These are phyloP conservation scores for Morinoia aosen DNA, from an alignment of 2,888 invertebrate species.

Conservation along the genomic window DNA sequence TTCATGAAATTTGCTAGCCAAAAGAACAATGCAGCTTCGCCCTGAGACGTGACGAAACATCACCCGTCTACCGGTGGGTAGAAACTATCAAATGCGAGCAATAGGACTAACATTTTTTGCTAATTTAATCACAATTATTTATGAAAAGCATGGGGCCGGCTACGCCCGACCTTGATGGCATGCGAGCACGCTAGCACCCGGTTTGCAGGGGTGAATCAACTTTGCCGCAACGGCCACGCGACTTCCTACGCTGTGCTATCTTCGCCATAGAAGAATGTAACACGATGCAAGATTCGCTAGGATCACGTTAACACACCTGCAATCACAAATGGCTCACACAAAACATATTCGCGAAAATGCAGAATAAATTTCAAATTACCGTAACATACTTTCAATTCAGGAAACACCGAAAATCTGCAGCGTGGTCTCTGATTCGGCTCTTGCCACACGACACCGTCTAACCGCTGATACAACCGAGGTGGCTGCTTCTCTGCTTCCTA, in stretches of 20 bases:
- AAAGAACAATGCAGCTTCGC: not conserved
- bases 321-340: not conserved
- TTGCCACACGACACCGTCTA: not conserved
- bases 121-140: not conserved
- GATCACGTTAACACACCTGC: not conserved
- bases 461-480: not conserved
- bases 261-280: slow-evolving; percentile 36
- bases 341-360: not conserved
- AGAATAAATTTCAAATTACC: not conserved
- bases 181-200: slow-evolving; percentile 24
- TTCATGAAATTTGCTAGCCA: not conserved
- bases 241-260: not conserved
- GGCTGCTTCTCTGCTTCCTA: not conserved
- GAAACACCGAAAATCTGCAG: not conserved
- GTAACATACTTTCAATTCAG: not conserved
- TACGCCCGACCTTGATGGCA: not conserved
- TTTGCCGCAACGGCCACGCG: slow-evolving; percentile 37
- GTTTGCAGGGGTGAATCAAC: slow-evolving; percentile 31
- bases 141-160: not conserved
- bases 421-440: not conserved
- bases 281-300: slow-evolving; percentile 14
- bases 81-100: not conserved
- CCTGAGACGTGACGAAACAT: not conserved
- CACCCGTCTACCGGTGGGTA: not conserved
- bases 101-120: not conserved